A percentile compares a stretch with the other conserved stretches of the same genome.
Conservation (phyloP, 30 jellyfish, hydroid and myxozoan genomes). For the Calvadosia cruxmelitensis region DNA sequence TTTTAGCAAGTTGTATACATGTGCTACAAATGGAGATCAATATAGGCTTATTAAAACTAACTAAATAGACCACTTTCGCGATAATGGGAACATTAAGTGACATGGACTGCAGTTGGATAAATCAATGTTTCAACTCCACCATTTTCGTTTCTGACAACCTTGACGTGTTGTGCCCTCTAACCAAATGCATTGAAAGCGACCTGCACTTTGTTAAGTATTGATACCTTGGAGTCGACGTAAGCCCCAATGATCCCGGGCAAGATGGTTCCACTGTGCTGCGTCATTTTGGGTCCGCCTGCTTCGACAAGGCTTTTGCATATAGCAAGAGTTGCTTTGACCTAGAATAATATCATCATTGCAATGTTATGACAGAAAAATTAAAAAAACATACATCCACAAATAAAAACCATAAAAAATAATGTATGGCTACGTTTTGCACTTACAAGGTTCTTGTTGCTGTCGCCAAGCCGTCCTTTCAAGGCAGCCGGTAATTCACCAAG, state of each 20-base stretch:
- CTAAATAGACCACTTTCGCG: too few relatives aligned
- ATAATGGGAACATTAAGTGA: too few relatives aligned
- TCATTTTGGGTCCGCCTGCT: constrained; percentile 50
- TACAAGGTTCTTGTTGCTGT: constrained; percentile 60
- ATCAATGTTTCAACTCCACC: too few relatives aligned
- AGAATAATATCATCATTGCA: background rate
- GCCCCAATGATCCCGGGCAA: constrained; percentile 74
- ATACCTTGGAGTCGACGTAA: constrained; percentile 62
- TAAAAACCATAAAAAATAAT: background rate
- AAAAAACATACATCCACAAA: background rate
- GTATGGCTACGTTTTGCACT: constrained; percentile 4
- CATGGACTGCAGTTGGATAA: too few relatives aligned
- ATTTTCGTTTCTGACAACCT: too few relatives aligned
- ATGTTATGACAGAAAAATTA: background rate
- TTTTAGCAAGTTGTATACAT: too few relatives aligned
- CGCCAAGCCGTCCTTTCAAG: constrained; percentile 58
- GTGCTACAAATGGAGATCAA: too few relatives aligned
- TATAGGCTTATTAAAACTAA: too few relatives aligned
- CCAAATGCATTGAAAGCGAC: background rate
- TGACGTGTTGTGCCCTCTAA: background rate
- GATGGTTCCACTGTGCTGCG: constrained; percentile 33
- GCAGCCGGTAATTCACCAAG: constrained; percentile 65
- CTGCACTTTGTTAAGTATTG: background rate
- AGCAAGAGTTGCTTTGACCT: constrained; percentile 53
- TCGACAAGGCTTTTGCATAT: constrained; percentile 71